phyloP scores from a whole-genome alignment of 1,140 invertebrate species.

The Caerostris darwini region DNA sequence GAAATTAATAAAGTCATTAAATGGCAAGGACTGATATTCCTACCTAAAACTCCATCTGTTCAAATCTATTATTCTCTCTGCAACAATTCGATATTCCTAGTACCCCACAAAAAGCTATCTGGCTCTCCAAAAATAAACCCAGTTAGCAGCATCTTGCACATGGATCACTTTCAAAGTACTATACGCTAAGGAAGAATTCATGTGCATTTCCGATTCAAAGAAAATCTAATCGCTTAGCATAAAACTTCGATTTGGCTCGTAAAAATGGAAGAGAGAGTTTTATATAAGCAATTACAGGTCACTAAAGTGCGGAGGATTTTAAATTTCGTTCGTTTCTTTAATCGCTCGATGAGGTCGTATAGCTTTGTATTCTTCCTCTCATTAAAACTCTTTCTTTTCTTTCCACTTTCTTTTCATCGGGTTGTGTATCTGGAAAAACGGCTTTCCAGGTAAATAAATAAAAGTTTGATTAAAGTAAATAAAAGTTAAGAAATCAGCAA shows the following conservation, averaged over 20 bases:
- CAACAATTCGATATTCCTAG: not conserved
- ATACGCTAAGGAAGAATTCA: not conserved
- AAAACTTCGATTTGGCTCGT: conserved; percentile 64
- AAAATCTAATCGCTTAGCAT: conserved; percentile 68
- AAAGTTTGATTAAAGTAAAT: too few species aligned
- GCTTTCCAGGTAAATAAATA: too few species aligned
- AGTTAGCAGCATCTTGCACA: not conserved
- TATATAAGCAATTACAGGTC: conserved; percentile 67
- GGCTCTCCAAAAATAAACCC: not conserved
- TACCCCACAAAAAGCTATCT: not conserved
- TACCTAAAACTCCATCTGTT: too few species aligned
- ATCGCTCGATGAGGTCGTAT: not conserved
- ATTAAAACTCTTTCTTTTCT: too few species aligned
- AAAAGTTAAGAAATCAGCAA: too few species aligned
- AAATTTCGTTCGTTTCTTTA: too few species aligned
- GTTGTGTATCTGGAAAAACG: too few species aligned
- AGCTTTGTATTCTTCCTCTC: too few species aligned
- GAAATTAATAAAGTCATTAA: too few species aligned
- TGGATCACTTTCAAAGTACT: not conserved
- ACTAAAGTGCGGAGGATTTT: conserved; percentile 18
- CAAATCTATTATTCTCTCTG: not conserved
- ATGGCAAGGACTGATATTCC: too few species aligned
- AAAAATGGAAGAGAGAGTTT: conserved; percentile 43
- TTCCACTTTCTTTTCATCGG: too few species aligned
- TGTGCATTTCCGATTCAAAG: not conserved